phyloP scores from a whole-genome alignment of 2,797 vertebrate genomes.

The Chelidonichthys spinosus region DNA sequence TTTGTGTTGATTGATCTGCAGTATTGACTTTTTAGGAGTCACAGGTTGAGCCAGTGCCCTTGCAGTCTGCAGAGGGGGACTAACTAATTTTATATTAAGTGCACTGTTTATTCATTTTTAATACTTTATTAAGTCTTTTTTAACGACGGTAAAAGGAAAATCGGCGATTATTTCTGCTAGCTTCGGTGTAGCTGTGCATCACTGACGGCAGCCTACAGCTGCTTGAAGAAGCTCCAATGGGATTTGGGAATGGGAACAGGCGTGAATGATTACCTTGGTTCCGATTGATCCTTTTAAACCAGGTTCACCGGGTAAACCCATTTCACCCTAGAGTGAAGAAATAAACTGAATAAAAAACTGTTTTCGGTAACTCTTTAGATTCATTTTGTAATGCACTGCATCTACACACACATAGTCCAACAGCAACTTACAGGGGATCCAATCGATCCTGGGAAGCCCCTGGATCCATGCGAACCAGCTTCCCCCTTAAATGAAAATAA shows the following conservation, averaged over 20 bases:
- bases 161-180: conserved; percentile 10
- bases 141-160: conserved; percentile 25
- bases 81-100: conserved; percentile 22
- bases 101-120: conserved; percentile 33
- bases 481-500: conserved; percentile 87
- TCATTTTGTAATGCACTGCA: neutral
- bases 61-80: conserved; percentile 14
- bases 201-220: neutral
- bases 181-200: conserved; percentile 10
- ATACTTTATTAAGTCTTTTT: conserved; percentile 13
- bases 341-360: neutral
- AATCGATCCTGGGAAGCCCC: conserved; percentile 86
- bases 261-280: conserved; percentile 85
- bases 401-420: conserved; percentile 5
- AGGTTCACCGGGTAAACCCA: conserved; percentile 86
- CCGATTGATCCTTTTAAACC: conserved; percentile 88
- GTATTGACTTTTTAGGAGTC: conserved; percentile 29
- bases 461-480: conserved; percentile 85
- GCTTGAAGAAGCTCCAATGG: conserved; percentile 13
- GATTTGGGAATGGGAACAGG: neutral
- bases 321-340: conserved; percentile 85
- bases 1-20: conserved; percentile 21
- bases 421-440: conserved; percentile 87
- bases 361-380: conserved; percentile 5
- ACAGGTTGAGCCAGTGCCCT: conserved; percentile 10